These are phyloP conservation scores for Climacteris rufus DNA, from an alignment of 2,113 vertebrate genomes.

Conservation along the genomic window DNA sequence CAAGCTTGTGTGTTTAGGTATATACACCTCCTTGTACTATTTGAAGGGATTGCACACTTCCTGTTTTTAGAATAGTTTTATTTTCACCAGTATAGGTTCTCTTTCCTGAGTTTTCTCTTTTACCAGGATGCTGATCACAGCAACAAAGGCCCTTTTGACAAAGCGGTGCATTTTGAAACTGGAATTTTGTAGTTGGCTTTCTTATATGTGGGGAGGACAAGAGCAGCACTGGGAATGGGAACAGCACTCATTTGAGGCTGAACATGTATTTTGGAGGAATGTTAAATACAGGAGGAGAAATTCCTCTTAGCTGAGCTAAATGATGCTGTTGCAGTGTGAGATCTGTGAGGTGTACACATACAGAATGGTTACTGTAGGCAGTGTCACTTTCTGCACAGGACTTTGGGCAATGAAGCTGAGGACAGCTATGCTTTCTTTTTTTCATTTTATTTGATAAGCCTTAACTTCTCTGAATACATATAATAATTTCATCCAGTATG, in stretches of 20 bases:
- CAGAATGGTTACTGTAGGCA: background rate
- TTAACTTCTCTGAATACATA: background rate
- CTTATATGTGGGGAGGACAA: background rate
- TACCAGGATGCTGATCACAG: background rate
- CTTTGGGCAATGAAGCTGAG: background rate
- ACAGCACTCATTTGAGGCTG: background rate
- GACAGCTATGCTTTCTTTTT: background rate
- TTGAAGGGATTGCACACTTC: background rate
- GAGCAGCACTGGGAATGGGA: accelerated
- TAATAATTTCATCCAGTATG: background rate
- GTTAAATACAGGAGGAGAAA: background rate
- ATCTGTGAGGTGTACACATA: background rate
- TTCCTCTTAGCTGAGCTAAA: background rate
- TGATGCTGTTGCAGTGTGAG: accelerated
- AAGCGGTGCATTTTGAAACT: background rate
- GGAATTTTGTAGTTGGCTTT: background rate
- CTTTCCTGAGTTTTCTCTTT: background rate
- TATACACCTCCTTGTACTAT: background rate
- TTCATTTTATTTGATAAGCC: background rate
- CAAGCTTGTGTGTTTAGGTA: background rate
- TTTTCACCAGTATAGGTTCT: background rate
- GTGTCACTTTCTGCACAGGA: background rate
- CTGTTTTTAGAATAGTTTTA: background rate
- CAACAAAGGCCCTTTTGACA: background rate
- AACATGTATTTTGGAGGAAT: background rate